phyloP scores from a whole-genome alignment of 2,113 vertebrate species.

The Phyllopteryx taeniolatus region DNA sequence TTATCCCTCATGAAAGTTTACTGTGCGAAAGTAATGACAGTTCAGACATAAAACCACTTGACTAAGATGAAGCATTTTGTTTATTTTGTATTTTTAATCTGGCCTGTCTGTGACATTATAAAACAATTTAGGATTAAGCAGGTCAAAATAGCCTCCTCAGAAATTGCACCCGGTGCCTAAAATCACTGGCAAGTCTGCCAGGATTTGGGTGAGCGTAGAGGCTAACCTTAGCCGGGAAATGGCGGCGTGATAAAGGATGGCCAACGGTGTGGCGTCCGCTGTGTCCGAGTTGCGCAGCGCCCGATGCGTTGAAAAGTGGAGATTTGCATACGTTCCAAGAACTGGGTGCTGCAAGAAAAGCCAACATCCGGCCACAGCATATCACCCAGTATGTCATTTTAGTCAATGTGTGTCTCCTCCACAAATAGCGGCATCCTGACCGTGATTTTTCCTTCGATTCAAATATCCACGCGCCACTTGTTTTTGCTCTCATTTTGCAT shows the following conservation, averaged over 20 bases:
- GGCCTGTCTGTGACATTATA: slow-evolving; percentile 58
- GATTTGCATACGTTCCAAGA: too few species aligned
- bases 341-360: too few species aligned
- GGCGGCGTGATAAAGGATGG: slow-evolving; percentile 43
- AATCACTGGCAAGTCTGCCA: slow-evolving; percentile 19
- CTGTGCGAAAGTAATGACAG: slow-evolving; percentile 51
- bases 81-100: slow-evolving; percentile 53
- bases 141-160: slow-evolving; percentile 62
- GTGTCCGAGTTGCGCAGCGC: slow-evolving; percentile 4
- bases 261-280: not conserved
- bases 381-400: slow-evolving; percentile 34
- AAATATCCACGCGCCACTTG: too few species aligned
- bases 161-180: slow-evolving; percentile 43
- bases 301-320: too few species aligned
- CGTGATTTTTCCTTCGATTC: slow-evolving; percentile 1
- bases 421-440: slow-evolving; percentile 52
- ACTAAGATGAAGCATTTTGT: too few species aligned
- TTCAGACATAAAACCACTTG: slow-evolving; percentile 59
- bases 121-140: slow-evolving; percentile 68
- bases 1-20: slow-evolving; percentile 14
- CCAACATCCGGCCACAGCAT: too few species aligned
- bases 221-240: slow-evolving; percentile 60
- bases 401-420: slow-evolving; percentile 27
- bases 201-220: slow-evolving; percentile 46
- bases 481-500: too few species aligned